phyloP scores from a whole-genome alignment of 2,797 vertebrate genomes.

The Enteromius mattozi region DNA sequence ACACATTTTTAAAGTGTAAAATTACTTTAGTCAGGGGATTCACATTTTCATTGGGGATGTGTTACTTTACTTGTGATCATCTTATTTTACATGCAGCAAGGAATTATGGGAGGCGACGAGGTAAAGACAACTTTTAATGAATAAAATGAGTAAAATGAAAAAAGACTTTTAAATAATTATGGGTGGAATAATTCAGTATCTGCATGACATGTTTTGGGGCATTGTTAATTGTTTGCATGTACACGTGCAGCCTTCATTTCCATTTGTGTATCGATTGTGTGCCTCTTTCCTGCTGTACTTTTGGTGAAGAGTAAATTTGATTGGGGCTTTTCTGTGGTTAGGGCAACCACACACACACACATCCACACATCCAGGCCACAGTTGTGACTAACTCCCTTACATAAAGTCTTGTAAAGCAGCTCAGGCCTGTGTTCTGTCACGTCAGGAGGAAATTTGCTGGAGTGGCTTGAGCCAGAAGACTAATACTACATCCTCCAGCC shows the following conservation, averaged over 20 bases:
- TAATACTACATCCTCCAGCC: constrained; percentile 29
- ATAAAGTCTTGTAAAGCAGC: constrained; percentile 69
- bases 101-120: constrained; percentile 99
- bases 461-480: constrained; percentile 28
- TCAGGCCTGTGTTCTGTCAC: constrained; percentile 51
- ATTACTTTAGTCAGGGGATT: not conserved
- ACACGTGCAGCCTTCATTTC: constrained; percentile 38
- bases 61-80: constrained; percentile 58
- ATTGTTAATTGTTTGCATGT: constrained; percentile 47
- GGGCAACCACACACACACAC: constrained; percentile 2
- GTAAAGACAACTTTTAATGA: constrained; percentile 79
- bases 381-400: constrained; percentile 67
- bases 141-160: constrained; percentile 14
- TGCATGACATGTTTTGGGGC: constrained; percentile 51
- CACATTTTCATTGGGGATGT: constrained; percentile 15
- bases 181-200: constrained; percentile 15
- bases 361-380: constrained; percentile 60
- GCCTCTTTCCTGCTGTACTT: constrained; percentile 2
- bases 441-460: constrained; percentile 40
- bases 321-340: constrained; percentile 20
- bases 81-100: constrained; percentile 98
- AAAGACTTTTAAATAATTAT: not conserved
- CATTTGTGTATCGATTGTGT: constrained; percentile 43
- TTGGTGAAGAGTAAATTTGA: constrained; percentile 32
- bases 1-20: not conserved